Percentiles rank a stretch among this genome's conserved stretches.
These are phyloP conservation scores for Drosophila kanekoi DNA, from an alignment of 2,888 invertebrate genomes.

Conservation along the genomic window DNA sequence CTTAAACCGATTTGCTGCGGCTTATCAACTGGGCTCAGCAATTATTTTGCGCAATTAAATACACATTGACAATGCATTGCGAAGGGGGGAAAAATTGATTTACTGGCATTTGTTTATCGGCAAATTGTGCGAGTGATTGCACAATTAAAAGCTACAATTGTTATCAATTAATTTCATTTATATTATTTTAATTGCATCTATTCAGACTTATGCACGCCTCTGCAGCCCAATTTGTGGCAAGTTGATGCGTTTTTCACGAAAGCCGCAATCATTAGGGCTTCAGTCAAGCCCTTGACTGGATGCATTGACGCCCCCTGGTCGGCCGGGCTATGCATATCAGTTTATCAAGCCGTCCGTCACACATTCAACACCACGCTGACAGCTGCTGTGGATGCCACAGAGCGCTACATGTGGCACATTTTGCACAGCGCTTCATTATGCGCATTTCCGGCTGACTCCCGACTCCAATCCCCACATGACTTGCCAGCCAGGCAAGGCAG, in stretches of 20 bases:
- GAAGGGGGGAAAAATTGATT: neutral
- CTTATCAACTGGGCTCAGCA: constrained; percentile 7
- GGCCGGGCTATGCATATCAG: constrained; percentile 7
- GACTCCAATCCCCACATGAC: neutral
- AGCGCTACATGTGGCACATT: constrained; percentile 63
- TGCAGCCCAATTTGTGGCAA: constrained; percentile 18
- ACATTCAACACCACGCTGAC: constrained; percentile 34
- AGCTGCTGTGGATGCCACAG: constrained; percentile 36
- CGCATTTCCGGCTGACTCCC: constrained; percentile 54
- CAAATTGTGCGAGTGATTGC: constrained; percentile 24
- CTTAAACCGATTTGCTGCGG: constrained; percentile 13
- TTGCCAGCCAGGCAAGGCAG: constrained; percentile 1
- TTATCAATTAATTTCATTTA: constrained; percentile 9
- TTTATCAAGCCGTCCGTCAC: constrained; percentile 31
- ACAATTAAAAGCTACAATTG: constrained; percentile 11
- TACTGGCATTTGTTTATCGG: constrained; percentile 12
- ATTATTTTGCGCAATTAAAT: constrained; percentile 34
- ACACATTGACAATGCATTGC: constrained; percentile 10
- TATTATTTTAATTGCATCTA: constrained; percentile 6
- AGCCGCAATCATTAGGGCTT: constrained; percentile 41
- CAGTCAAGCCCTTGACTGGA: constrained; percentile 30
- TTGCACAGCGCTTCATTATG: constrained; percentile 74
- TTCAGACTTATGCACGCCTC: constrained; percentile 19
- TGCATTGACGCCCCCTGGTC: constrained; percentile 21
- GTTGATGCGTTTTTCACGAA: constrained; percentile 11